These are phyloP conservation scores for Orientallactaga sibirica DNA, from an alignment of 2,797 vertebrate species.

Conservation along the genomic window DNA sequence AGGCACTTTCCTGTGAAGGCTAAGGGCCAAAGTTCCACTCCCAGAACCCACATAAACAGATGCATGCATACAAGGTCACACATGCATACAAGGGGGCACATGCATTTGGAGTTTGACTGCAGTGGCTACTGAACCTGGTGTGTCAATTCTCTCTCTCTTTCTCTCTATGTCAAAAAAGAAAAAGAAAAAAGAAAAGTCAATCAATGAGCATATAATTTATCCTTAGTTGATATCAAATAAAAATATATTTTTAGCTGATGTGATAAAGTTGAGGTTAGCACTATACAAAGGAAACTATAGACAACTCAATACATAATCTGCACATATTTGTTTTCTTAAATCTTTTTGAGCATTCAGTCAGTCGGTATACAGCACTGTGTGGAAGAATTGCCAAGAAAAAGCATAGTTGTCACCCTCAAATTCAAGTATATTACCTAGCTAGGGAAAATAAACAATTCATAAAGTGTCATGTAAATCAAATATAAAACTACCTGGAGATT, in stretches of 20 bases:
- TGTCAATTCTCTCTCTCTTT: too few species aligned
- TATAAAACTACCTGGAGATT: not conserved
- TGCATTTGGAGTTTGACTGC: too few species aligned
- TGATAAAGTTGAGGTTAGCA: slow-evolving; percentile 17
- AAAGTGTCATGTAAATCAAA: slow-evolving; percentile 24
- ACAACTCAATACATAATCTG: slow-evolving; percentile 4
- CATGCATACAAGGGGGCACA: too few species aligned
- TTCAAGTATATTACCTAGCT: not conserved
- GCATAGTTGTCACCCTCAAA: not conserved
- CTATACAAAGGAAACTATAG: not conserved
- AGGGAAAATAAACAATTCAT: slow-evolving; percentile 2
- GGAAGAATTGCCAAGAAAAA: slow-evolving; percentile 30
- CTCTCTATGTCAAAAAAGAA: not conserved
- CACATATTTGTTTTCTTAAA: not conserved
- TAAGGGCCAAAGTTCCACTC: too few species aligned
- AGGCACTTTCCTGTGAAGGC: too few species aligned
- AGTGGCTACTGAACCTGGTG: too few species aligned
- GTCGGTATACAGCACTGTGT: not conserved
- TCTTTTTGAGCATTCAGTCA: not conserved
- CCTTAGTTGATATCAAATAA: slow-evolving; percentile 47
- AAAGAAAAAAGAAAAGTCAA: slow-evolving; percentile 39
- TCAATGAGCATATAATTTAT: slow-evolving; percentile 23
- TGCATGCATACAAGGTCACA: too few species aligned
- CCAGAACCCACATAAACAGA: too few species aligned
- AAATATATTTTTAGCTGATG: slow-evolving; percentile 46